These are phyloP conservation scores for Drosophila littoralis DNA, from an alignment of 1,140 invertebrate species.

Conservation along the genomic window DNA sequence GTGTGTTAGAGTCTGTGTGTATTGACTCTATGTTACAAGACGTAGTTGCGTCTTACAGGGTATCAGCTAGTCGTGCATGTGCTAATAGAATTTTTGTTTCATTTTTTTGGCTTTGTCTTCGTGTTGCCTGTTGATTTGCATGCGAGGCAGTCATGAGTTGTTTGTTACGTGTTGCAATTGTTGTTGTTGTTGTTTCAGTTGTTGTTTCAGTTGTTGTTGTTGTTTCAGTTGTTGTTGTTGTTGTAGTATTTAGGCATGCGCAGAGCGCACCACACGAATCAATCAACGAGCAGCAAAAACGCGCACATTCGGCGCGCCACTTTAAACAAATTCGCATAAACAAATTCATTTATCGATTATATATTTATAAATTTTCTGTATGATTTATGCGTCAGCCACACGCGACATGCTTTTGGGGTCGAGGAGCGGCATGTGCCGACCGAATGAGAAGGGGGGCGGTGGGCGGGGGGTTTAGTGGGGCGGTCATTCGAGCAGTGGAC, in stretches of 20 bases:
- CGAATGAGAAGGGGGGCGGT: background rate
- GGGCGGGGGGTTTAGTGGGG: background rate
- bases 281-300: constrained; percentile 48
- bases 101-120: constrained; percentile 36
- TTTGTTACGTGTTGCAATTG: constrained; percentile 37
- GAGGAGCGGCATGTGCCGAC: constrained; percentile 14
- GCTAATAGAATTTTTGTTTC: background rate
- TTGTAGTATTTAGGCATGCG: constrained; percentile 60
- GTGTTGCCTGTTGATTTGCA: constrained; percentile 63
- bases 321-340: constrained; percentile 80
- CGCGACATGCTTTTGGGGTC: constrained; percentile 54
- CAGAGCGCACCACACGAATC: constrained; percentile 63
- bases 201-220: constrained; percentile 49
- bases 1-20: no score
- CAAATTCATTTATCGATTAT: constrained; percentile 76
- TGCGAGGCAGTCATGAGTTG: constrained; percentile 50
- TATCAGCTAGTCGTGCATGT: background rate
- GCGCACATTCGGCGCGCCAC: constrained; percentile 66
- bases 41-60: background rate
- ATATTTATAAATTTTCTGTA: constrained; percentile 55
- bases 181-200: constrained; percentile 30
- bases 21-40: no score
- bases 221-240: constrained; percentile 43
- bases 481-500: constrained; percentile 15
- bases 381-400: constrained; percentile 80